A percentile compares a stretch with the other conserved stretches of the same genome.
Evolutionary conservation across 2,888 invertebrate species (phyloP).

Genomic region (Pelosia muscerda): DNA sequence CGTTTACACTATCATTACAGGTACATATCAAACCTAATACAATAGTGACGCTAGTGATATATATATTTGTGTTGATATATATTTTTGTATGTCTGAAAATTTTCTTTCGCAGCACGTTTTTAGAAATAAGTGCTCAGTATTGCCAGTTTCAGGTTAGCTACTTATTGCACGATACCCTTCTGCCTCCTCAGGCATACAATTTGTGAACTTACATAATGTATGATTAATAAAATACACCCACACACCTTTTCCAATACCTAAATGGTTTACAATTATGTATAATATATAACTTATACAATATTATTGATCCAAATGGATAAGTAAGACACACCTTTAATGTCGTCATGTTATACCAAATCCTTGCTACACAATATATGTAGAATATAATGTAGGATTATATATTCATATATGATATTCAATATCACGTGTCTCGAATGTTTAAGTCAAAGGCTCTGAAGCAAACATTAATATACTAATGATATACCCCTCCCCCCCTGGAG

Average conservation of each 20-base stretch:
- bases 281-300: background rate
- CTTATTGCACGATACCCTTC: no score
- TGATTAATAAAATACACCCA: background rate
- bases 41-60: no score
- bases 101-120: no score
- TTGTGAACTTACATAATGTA: no score
- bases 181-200: no score
- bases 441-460: background rate
- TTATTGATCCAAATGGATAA: background rate
- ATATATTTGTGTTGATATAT: no score
- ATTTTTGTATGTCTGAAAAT: no score
- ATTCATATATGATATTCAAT: background rate
- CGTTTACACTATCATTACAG: no score
- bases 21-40: no score
- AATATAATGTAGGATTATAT: constrained; percentile 1
- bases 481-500: no score
- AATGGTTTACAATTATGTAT: background rate
- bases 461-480: constrained; percentile 8
- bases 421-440: background rate
- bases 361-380: background rate
- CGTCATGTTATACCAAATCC: background rate
- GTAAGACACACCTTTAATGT: background rate
- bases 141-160: no score
- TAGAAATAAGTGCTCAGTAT: no score
- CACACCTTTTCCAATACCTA: background rate